phyloP scores from a whole-genome alignment of 2,113 vertebrate species.

The Propithecus coquereli region DNA sequence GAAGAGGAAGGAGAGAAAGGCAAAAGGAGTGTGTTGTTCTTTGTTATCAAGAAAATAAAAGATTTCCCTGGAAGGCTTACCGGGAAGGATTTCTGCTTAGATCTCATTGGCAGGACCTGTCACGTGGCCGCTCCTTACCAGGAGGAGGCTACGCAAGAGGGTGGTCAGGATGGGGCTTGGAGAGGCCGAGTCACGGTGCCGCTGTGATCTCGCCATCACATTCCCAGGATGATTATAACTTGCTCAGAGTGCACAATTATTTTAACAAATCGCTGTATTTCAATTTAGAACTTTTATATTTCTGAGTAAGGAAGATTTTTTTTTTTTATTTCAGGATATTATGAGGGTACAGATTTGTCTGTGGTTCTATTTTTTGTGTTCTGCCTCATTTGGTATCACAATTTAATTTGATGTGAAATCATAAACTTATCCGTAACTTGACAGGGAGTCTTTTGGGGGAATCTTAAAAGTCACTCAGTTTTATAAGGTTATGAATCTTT shows the following conservation, averaged over 20 bases:
- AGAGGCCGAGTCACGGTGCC: not conserved
- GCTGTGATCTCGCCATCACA: fast-evolving
- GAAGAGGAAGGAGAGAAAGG: not conserved
- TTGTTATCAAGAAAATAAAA: not conserved
- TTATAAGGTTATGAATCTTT: not conserved
- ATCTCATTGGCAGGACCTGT: not conserved
- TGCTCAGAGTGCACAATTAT: not conserved
- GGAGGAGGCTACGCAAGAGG: too few species aligned
- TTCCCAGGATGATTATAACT: fast-evolving
- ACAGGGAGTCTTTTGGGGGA: not conserved
- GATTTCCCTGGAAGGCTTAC: not conserved
- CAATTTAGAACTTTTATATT: not conserved
- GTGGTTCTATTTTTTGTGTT: not conserved
- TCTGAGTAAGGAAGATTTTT: not conserved
- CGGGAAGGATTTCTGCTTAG: not conserved
- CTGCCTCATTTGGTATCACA: not conserved
- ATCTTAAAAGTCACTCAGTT: not conserved
- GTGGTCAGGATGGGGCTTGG: not conserved
- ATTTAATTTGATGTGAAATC: not conserved
- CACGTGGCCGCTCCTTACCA: not conserved
- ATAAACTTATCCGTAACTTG: not conserved
- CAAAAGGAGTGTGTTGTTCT: not conserved
- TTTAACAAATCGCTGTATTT: not conserved
- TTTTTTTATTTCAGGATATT: too few species aligned
- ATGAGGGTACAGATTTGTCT: not conserved